Conservation (phyloP, 1,140 invertebrate species). For the Scaptomyza pallida region DNA sequence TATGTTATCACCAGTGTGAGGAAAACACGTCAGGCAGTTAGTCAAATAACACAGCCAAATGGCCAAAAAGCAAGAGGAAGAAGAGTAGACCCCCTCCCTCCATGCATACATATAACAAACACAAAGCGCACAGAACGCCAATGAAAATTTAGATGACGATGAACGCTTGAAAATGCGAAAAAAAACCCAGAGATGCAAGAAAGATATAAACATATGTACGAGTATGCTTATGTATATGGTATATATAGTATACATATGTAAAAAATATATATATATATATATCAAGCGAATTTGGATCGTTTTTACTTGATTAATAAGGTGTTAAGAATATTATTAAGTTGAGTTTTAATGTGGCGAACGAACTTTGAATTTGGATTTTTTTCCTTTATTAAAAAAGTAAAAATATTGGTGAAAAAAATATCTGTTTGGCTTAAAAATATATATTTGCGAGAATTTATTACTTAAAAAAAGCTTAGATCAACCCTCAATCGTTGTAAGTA, state of each 20-base stretch:
- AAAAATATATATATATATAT: conserved; percentile 4
- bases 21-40: conserved; percentile 83
- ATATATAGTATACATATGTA: not conserved
- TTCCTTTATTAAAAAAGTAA: too few species aligned
- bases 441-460: too few species aligned
- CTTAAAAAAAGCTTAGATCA: too few species aligned
- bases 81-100: too few species aligned
- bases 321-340: too few species aligned
- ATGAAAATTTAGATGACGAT: conserved; percentile 73
- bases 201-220: conserved; percentile 18
- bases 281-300: not conserved
- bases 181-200: conserved; percentile 11
- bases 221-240: not conserved
- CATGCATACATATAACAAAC: conserved; percentile 12
- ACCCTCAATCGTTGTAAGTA: too few species aligned
- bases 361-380: too few species aligned
- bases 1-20: conserved; percentile 82
- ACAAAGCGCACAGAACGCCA: conserved; percentile 56
- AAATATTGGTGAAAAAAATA: too few species aligned
- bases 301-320: not conserved
- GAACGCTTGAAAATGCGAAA: conserved; percentile 38
- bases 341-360: too few species aligned
- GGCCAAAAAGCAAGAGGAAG: conserved; percentile 50
- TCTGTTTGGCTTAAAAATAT: too few species aligned
- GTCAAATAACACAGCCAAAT: conserved; percentile 70